Evolutionary conservation across 2,888 invertebrate genomes (phyloP).

Genomic region (Dolichomitus sp.): DNA sequence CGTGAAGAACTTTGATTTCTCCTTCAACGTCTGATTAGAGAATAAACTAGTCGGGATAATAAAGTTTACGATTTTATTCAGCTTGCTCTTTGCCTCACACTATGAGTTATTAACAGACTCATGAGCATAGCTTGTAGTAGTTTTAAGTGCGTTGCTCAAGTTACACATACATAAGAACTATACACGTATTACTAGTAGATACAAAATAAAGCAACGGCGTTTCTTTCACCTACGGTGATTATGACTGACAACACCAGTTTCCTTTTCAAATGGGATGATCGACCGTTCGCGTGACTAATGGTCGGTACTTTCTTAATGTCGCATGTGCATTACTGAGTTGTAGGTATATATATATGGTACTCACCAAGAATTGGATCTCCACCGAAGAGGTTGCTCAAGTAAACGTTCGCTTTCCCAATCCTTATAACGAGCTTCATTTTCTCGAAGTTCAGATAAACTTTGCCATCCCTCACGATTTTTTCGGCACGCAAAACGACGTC

Average conservation of each 20-base stretch:
- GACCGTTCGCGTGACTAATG: background rate
- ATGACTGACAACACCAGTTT: slow-evolving; percentile 4
- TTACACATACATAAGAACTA: background rate
- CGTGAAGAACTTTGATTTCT: slow-evolving; percentile 1
- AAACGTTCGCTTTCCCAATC: slow-evolving; percentile 88
- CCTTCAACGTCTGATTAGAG: background rate
- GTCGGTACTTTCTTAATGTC: background rate
- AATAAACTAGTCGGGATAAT: background rate
- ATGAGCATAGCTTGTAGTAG: background rate
- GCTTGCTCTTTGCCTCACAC: background rate
- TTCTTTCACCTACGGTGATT: slow-evolving; percentile 8
- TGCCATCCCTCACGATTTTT: slow-evolving; percentile 87
- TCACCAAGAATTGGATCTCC: slow-evolving; percentile 89
- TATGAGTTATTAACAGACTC: background rate
- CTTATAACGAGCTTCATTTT: slow-evolving; percentile 89
- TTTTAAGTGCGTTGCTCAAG: background rate
- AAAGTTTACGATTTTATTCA: background rate
- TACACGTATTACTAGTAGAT: background rate
- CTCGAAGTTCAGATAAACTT: slow-evolving; percentile 89
- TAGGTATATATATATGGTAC: slow-evolving; percentile 54
- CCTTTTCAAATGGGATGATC: slow-evolving; percentile 1
- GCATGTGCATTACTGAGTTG: too few relatives aligned
- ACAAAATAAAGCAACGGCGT: background rate
- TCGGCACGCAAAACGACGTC: slow-evolving; percentile 90
- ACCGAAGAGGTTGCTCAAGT: slow-evolving; percentile 90